Conservation (phyloP, 2,888 invertebrate genomes). For the Nudaria mundana region DNA sequence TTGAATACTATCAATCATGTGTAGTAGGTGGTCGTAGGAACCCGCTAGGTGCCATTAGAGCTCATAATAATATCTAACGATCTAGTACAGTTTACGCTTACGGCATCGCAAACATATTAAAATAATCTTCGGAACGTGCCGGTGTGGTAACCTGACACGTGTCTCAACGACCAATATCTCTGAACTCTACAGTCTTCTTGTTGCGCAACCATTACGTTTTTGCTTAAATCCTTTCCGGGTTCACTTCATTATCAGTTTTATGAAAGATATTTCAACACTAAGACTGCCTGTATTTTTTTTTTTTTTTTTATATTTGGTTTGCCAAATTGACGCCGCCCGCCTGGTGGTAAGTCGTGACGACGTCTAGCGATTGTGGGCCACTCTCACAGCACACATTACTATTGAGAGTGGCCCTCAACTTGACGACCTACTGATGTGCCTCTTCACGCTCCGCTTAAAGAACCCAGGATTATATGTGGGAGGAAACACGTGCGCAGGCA, state of each 20-base stretch:
- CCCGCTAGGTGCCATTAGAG: not conserved
- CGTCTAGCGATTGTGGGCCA: no score
- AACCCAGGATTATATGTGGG: no score
- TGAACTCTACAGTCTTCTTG: constrained; percentile 6
- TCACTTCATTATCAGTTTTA: not conserved
- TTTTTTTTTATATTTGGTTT: no score
- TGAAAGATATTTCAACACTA: constrained; percentile 1
- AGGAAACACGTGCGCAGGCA: no score
- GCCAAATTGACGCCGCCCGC: no score
- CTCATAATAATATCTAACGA: constrained; percentile 2
- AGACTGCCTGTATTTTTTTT: not conserved
- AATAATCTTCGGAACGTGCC: constrained; percentile 1
- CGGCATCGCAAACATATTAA: constrained; percentile 7
- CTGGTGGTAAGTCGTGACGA: no score
- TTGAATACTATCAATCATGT: not conserved
- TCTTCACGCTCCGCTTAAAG: no score
- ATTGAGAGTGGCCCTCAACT: no score
- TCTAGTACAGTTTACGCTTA: constrained; percentile 1
- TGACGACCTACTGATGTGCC: no score
- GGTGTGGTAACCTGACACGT: constrained; percentile 10
- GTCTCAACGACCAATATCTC: constrained; percentile 8
- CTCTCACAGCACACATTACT: no score
- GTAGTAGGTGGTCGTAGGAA: not conserved
- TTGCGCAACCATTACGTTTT: constrained; percentile 16
- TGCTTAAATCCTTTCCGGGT: constrained; percentile 13